phyloP scores from a whole-genome alignment of 2,888 invertebrate species.

The Loripinus fragilis region DNA sequence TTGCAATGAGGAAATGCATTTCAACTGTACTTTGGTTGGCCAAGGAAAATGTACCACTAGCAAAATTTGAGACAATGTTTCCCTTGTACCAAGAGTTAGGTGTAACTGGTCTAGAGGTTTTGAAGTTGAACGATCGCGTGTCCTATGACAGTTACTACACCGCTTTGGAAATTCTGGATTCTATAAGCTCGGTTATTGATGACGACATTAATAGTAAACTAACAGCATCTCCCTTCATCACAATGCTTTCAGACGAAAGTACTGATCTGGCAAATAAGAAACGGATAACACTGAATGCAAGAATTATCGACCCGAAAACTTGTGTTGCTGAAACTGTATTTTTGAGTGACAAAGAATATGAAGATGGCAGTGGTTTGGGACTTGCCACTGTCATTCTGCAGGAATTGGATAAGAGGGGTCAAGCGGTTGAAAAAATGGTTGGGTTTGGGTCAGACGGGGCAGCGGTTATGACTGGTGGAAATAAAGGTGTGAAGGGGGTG shows the following conservation, averaged over 20 bases:
- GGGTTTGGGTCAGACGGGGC: slow-evolving; percentile 33
- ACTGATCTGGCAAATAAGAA: slow-evolving; percentile 42
- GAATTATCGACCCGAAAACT: too few relatives aligned
- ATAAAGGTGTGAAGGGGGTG: slow-evolving; percentile 22
- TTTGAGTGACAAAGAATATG: too few relatives aligned
- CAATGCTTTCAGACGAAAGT: slow-evolving; percentile 41
- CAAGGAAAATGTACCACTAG: slow-evolving; percentile 22
- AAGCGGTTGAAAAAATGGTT: slow-evolving; percentile 2
- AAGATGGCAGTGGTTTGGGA: slow-evolving; percentile 32
- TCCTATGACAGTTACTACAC: slow-evolving; percentile 31
- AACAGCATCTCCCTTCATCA: slow-evolving; percentile 24
- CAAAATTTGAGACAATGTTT: slow-evolving; percentile 25
- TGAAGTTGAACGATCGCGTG: not conserved
- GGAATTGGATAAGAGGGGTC: slow-evolving; percentile 19
- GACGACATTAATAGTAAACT: slow-evolving; percentile 24
- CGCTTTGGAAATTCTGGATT: slow-evolving; percentile 23
- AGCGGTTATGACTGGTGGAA: slow-evolving; percentile 21
- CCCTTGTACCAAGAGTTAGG: not conserved
- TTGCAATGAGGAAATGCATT: too few relatives aligned
- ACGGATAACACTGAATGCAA: too few relatives aligned
- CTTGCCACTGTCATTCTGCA: slow-evolving; percentile 33
- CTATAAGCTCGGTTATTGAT: slow-evolving; percentile 29
- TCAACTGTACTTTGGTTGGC: slow-evolving; percentile 16
- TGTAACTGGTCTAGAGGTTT: slow-evolving; percentile 11
- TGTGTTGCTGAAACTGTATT: too few relatives aligned